Conservation (phyloP, 2,888 invertebrate genomes). For the Drosophila phalerata region DNA sequence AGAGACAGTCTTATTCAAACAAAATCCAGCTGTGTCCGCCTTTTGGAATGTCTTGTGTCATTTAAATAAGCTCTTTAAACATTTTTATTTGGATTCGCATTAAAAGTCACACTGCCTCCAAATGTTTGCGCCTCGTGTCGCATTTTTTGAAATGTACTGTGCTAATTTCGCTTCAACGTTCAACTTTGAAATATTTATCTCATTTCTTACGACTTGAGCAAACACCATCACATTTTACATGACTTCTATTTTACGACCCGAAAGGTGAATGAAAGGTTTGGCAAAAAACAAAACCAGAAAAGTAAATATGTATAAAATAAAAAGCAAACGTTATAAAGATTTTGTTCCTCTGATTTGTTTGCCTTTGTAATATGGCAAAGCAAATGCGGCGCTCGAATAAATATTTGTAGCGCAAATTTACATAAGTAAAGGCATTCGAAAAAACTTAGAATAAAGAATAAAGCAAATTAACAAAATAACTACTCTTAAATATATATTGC, state of each 20-base stretch:
- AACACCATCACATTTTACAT: constrained; percentile 44
- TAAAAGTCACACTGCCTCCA: constrained; percentile 40
- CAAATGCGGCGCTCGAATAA: constrained; percentile 44
- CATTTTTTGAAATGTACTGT: constrained; percentile 13
- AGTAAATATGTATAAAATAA: constrained; percentile 25
- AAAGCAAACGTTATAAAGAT: constrained; percentile 37
- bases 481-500: not conserved
- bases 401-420: constrained; percentile 52
- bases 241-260: constrained; percentile 26
- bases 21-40: not conserved
- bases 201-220: constrained; percentile 41
- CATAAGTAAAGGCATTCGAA: constrained; percentile 24
- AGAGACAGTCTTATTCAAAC: constrained; percentile 21
- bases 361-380: constrained; percentile 39
- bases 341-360: constrained; percentile 49
- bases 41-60: constrained; percentile 24
- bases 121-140: constrained; percentile 37
- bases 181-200: constrained; percentile 39
- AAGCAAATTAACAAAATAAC: not conserved
- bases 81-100: constrained; percentile 41
- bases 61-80: constrained; percentile 29
- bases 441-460: not conserved
- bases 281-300: constrained; percentile 20
- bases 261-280: constrained; percentile 53
- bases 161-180: constrained; percentile 30